Base-by-base conservation (phyloP, 2,113 vertebrate species). In the Calyptomena viridis region DNA sequence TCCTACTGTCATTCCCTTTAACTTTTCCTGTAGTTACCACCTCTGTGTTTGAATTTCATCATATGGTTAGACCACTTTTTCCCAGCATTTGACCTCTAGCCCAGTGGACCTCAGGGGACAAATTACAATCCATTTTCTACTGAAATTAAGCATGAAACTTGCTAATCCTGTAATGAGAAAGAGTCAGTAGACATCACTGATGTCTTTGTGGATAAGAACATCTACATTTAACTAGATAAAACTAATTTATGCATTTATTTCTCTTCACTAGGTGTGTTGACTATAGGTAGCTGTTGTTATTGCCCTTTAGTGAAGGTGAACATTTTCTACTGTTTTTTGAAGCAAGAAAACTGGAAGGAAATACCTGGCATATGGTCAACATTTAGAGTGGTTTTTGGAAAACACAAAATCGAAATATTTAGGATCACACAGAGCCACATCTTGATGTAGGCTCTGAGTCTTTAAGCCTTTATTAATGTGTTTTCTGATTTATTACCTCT, bases 91-190 rank as follows among this genome's bases (percentile, higher is more conserved):
- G 84, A 90, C 60, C 72, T 93, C 47, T 71, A 78, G n/a, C 47
- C 35, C 1, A 1, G 21, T 44, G 50, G 47, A 62, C 55, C 75
- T 88, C 68, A 77, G 63, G 85, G 83, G 85, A 93, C 52, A 83
- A 60, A 84, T 78, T 89, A 25, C 33, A 59, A 71, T 66, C 56
- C 52, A 39, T 92, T 95, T 97, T 58, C 72, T 40, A 19, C 68
- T 90, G 92, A 93, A 96, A 90, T 92, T 71, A 95, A 64, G 20
- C 39, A 37, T 84, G 82, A 94, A 94, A 80, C 24, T 50, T 67
- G 8, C 46, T 76, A 95, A 86, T 94, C 10, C 39, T 84, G 64
- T 77, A 77, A 64, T 71, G 47, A 87, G 44, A 68, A 71, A 76
- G 49, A 73, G 31, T 67, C 16, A 9, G 28, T 56, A 50, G 83